phyloP scores from a whole-genome alignment of 2,888 invertebrate genomes.

The Pseudoips prasinana region DNA sequence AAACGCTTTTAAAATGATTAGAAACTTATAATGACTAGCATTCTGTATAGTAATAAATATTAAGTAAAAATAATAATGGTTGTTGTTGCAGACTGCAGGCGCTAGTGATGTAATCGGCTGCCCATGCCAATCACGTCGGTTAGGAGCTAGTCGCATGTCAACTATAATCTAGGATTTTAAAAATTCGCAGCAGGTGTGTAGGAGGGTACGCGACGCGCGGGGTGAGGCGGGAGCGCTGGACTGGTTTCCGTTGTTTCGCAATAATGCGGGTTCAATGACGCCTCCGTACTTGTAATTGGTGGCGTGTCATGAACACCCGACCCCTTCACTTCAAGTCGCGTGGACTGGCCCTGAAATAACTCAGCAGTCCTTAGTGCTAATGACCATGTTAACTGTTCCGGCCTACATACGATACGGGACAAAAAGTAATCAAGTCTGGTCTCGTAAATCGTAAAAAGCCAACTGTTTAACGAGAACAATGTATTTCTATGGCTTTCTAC shows the following conservation, averaged over 20 bases:
- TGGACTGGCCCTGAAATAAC: slow-evolving; percentile 26
- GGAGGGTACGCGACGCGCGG: slow-evolving; percentile 30
- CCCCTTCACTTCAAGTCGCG: slow-evolving; percentile 51
- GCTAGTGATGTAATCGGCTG: slow-evolving; percentile 62
- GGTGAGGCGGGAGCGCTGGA: slow-evolving; percentile 47
- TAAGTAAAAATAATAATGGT: too few relatives aligned
- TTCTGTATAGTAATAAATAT: too few relatives aligned
- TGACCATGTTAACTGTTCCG: slow-evolving; percentile 27
- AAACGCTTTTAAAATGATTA: too few relatives aligned
- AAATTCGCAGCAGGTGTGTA: slow-evolving; percentile 77
- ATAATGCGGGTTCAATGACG: slow-evolving; percentile 79
- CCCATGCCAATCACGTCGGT: slow-evolving; percentile 63
- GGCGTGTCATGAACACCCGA: slow-evolving; percentile 67
- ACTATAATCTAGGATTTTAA: slow-evolving; percentile 79
- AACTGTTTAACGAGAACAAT: too few relatives aligned
- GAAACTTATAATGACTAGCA: too few relatives aligned
- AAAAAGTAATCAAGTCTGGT: slow-evolving; percentile 15
- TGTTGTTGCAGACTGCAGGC: slow-evolving; percentile 36
- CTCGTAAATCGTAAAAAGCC: slow-evolving; percentile 14
- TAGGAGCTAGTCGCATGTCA: slow-evolving; percentile 67
- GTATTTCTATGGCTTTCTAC: too few relatives aligned
- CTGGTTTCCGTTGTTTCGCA: slow-evolving; percentile 82
- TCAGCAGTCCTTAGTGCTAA: slow-evolving; percentile 13
- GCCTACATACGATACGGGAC: slow-evolving; percentile 24
- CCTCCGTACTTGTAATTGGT: slow-evolving; percentile 70